Conservation (phyloP, 2,888 invertebrate species). For the Eupithecia inturbata region DNA sequence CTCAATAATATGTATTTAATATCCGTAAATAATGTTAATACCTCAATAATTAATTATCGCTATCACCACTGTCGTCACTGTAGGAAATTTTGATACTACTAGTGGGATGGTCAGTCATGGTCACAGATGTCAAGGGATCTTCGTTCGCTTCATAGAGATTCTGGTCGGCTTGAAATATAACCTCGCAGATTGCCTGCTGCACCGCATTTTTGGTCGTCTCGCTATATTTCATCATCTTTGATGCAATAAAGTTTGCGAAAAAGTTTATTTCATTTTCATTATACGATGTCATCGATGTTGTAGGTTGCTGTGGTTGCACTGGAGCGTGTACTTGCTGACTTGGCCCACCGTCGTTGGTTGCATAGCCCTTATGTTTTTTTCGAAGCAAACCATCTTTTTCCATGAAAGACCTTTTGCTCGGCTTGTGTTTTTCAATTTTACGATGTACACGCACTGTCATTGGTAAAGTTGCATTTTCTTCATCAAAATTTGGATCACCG, state of each 20-base stretch:
- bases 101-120: slow-evolving; percentile 6
- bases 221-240: slow-evolving; percentile 61
- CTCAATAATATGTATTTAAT: not conserved
- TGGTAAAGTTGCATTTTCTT: not conserved
- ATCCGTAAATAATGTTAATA: not conserved
- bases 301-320: not conserved
- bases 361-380: not conserved
- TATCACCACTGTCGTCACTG: slow-evolving; percentile 6
- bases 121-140: slow-evolving; percentile 28
- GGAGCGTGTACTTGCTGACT: not conserved
- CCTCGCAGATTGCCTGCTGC: slow-evolving; percentile 60
- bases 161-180: slow-evolving; percentile 63
- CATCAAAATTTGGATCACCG: not conserved
- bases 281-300: slow-evolving; percentile 16
- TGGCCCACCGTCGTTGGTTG: not conserved
- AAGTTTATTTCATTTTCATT: slow-evolving; percentile 55
- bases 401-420: not conserved
- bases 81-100: slow-evolving; percentile 24
- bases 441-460: not conserved
- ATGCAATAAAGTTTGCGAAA: slow-evolving; percentile 58
- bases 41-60: not conserved
- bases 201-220: slow-evolving; percentile 54
- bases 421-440: not conserved
- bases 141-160: slow-evolving; percentile 44
- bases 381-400: slow-evolving; percentile 26